Base-by-base conservation (phyloP, 2,113 vertebrate genomes). In the Euleptes europaea region DNA sequence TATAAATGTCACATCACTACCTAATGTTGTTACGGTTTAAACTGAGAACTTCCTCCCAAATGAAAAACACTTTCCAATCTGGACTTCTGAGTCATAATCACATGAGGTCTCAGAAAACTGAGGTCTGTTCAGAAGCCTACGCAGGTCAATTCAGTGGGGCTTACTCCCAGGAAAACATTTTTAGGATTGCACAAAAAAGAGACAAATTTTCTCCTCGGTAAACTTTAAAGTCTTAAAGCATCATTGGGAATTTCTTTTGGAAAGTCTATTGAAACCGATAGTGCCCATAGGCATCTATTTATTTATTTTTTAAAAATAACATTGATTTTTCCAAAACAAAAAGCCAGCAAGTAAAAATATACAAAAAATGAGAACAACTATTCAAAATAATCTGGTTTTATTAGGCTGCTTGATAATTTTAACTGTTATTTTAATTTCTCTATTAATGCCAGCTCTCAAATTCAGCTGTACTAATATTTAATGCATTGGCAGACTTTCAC, bases 1-100 rank as follows among this genome's bases (percentile, higher is more conserved):
- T 90, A 90, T 80, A 93, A 92, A 93, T 65, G 57, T 91, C 87
- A 90, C 92, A 92, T 88, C 80, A 87, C 83, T 90, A 91, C 87
- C 86, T 93, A 92, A 88, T 88, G 87, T 86, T 91, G 77, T 90
- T 91, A 88, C 85, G 84, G 87, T 0, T 90, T 77, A 93, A 92
- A 91, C 78, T 89, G 89, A 89, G 94, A 94, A 86, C 67, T 77
- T 91, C 83, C 69, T 89, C 77, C 90, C 82, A 90, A 67, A 82
- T 66, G 76, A 93, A 86, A 89, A 90, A 33, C 67, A 28, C 90
- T 94, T 91, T 91, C 70, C 54, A 80, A 42, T 84, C 90, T 88
- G 84, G 17, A 57, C 35, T 85, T 90, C 85, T 86, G 83, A 89
- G 80, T 86, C 84, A 86, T 80, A 42, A 40, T 78, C 17, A 75